Evolutionary conservation across 2,797 vertebrate genomes (phyloP).

Genomic region (Graptemys geographica): DNA sequence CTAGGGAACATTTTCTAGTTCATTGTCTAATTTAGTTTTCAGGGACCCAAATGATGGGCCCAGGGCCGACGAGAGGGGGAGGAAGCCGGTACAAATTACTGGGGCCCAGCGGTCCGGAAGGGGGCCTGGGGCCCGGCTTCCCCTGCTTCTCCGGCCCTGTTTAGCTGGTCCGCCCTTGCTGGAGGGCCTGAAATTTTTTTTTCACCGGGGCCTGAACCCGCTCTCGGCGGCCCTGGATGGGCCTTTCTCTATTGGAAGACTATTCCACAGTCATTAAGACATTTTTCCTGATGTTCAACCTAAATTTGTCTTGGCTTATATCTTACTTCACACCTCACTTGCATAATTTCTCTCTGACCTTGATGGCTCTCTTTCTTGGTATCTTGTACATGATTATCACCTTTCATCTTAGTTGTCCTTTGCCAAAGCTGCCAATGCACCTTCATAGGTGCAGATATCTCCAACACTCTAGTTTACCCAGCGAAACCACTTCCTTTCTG

Average conservation of each 20-base stretch:
- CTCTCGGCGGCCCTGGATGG: neutral
- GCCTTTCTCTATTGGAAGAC: neutral
- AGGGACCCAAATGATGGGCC: neutral
- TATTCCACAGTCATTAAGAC: accelerated
- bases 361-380: neutral
- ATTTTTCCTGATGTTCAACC: neutral
- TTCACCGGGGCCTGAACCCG: too few relatives aligned
- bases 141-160: too few relatives aligned
- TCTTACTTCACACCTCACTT: neutral
- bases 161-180: too few relatives aligned
- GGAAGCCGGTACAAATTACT: too few relatives aligned
- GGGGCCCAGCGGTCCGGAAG: too few relatives aligned
- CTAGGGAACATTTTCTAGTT: neutral
- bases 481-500: accelerated
- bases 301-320: accelerated
- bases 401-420: neutral
- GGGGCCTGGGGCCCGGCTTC: too few relatives aligned
- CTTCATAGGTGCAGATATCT: accelerated
- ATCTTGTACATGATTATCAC: neutral
- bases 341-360: neutral
- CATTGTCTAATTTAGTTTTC: neutral
- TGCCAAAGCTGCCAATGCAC: neutral
- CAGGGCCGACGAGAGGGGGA: too few relatives aligned
- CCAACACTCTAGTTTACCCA: neutral
- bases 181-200: too few relatives aligned